phyloP scores from a whole-genome alignment of 2,888 invertebrate genomes.

The Azorinus chamasolen region DNA sequence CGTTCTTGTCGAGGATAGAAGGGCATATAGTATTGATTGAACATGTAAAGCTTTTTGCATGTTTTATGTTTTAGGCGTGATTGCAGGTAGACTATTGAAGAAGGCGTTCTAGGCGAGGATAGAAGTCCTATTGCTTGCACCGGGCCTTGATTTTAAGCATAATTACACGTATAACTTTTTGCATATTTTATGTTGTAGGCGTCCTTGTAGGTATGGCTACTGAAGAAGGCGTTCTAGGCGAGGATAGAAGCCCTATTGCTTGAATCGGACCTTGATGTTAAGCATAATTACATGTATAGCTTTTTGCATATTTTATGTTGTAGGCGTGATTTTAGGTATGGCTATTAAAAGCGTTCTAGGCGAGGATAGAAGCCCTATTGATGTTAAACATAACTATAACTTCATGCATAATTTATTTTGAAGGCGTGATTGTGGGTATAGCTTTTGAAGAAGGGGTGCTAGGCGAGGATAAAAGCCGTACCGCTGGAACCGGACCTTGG shows the following conservation, averaged over 20 bases:
- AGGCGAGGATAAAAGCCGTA: conserved; percentile 7
- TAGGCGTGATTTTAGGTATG: conserved; percentile 19
- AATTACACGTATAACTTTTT: too few relatives aligned
- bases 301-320: conserved; percentile 16
- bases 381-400: conserved; percentile 43
- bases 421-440: conserved; percentile 23
- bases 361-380: conserved; percentile 6
- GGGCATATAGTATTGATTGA: too few relatives aligned
- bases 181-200: conserved; percentile 17
- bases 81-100: conserved; percentile 7
- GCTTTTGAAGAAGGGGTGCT: conserved; percentile 8
- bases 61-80: conserved; percentile 22
- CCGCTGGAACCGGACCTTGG: conserved; percentile 46
- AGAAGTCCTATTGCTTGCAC: too few relatives aligned
- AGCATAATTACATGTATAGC: conserved; percentile 16
- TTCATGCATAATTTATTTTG: conserved; percentile 15
- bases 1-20: too few relatives aligned
- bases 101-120: too few relatives aligned
- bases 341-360: conserved; percentile 15
- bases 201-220: conserved; percentile 12
- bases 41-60: too few relatives aligned
- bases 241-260: background rate
- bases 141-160: conserved; percentile 55
- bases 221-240: conserved; percentile 4
- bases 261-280: conserved; percentile 57